phyloP scores from a whole-genome alignment of 2,113 vertebrate genomes.

The Eudyptes chrysolophus region DNA sequence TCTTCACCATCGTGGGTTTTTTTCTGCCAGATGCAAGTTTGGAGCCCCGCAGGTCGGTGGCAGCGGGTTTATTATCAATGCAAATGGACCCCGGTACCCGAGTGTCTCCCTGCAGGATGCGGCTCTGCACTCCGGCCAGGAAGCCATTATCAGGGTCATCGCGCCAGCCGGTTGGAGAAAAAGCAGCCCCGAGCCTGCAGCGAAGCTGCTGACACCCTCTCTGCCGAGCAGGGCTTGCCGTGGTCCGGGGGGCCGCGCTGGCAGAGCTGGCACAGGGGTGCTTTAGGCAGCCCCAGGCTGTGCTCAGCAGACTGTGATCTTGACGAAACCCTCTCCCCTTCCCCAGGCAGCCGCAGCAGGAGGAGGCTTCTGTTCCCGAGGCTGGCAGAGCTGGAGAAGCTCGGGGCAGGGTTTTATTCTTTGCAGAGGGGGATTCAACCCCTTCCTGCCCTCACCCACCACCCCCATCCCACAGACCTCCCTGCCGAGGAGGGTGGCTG shows the following conservation, averaged over 20 bases:
- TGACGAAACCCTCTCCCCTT: accelerated
- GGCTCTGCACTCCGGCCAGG: not conserved
- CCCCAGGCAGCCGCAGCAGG: not conserved
- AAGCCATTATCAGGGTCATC: accelerated
- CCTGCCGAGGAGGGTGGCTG: not conserved
- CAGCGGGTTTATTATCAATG: not conserved
- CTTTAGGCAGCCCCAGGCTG: not conserved
- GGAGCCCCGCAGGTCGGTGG: not conserved
- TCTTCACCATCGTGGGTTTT: not conserved
- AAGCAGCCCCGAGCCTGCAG: not conserved
- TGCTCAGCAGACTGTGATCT: not conserved
- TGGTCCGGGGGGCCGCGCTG: accelerated
- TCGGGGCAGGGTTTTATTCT: not conserved
- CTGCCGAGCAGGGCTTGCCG: accelerated
- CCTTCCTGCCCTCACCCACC: not conserved
- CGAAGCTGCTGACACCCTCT: not conserved
- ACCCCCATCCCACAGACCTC: not conserved
- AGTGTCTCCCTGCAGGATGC: not conserved
- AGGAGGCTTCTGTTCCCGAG: accelerated
- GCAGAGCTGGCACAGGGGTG: not conserved
- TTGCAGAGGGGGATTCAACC: not conserved
- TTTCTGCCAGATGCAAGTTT: not conserved
- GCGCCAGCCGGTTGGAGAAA: not conserved
- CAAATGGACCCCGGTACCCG: not conserved
- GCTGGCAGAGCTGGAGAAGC: not conserved